These are phyloP conservation scores for Philhelius pedissequus DNA, from an alignment of 2,888 invertebrate genomes.

Conservation along the genomic window DNA sequence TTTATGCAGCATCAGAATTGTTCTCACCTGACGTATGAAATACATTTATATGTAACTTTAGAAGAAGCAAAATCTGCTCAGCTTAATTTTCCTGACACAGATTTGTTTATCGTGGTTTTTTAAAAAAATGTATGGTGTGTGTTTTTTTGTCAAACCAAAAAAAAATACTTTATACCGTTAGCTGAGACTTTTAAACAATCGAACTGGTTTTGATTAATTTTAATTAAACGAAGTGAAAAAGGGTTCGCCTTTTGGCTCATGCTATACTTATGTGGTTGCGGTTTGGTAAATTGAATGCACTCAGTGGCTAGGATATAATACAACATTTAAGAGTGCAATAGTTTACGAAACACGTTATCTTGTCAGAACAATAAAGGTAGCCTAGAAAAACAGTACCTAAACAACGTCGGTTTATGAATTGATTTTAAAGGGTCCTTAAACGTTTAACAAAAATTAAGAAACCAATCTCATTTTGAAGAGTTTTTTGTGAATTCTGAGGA, in stretches of 20 bases:
- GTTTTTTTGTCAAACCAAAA: too few species aligned
- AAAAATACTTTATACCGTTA: conserved; percentile 59
- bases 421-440: too few species aligned
- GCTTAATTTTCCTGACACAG: conserved; percentile 52
- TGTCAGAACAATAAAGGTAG: too few species aligned
- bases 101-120: conserved; percentile 30
- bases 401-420: too few species aligned
- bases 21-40: conserved; percentile 51
- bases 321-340: neutral
- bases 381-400: too few species aligned
- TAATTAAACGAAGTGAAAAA: conserved; percentile 24
- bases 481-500: too few species aligned
- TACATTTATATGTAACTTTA: conserved; percentile 18
- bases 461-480: too few species aligned
- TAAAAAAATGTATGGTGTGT: neutral
- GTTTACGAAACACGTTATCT: neutral
- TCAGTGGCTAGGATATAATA: neutral
- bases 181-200: conserved; percentile 28
- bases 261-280: conserved; percentile 43
- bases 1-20: conserved; percentile 22
- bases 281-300: conserved; percentile 25
- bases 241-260: conserved; percentile 22
- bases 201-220: conserved; percentile 61
- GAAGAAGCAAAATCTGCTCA: neutral
- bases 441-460: too few species aligned